Evolutionary conservation across 2,797 vertebrate genomes (phyloP).

Genomic region (Sebastes wilsoni): DNA sequence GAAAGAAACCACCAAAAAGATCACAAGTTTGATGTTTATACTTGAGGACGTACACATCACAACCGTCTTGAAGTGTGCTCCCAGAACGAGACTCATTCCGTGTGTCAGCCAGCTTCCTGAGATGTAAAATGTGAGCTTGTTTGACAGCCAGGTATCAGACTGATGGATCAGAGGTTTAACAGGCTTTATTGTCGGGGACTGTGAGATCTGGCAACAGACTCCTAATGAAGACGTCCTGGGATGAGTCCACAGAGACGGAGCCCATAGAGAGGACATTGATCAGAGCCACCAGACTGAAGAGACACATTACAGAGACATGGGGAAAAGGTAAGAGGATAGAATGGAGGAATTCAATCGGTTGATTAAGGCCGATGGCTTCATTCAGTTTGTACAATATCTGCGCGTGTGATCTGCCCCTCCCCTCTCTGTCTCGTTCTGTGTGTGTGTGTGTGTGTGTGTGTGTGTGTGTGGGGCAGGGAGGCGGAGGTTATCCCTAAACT

Average conservation of each 20-base stretch:
- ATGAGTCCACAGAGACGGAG: conserved; percentile 44
- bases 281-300: conserved; percentile 48
- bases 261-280: conserved; percentile 54
- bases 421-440: not conserved
- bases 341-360: conserved; percentile 41
- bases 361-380: conserved; percentile 44
- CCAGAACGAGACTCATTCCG: not conserved
- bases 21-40: not conserved
- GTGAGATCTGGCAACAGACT: conserved; percentile 37
- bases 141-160: conserved; percentile 31
- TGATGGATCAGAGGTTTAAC: conserved; percentile 49
- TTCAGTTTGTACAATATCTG: conserved; percentile 56
- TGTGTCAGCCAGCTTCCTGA: conserved; percentile 10
- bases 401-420: conserved; percentile 33
- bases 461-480: conserved; percentile 6
- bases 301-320: conserved; percentile 29
- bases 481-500: conserved; percentile 73
- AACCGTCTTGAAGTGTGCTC: not conserved
- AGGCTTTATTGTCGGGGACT: conserved; percentile 28
- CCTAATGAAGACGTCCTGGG: conserved; percentile 50
- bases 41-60: not conserved
- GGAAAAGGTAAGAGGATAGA: conserved; percentile 13
- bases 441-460: conserved; percentile 3
- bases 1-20: not conserved
- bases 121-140: conserved; percentile 22